Percentiles rank a stretch among this genome's conserved stretches.
phyloP scores from a whole-genome alignment of 1,140 invertebrate genomes.

The Drosophila baimaii region DNA sequence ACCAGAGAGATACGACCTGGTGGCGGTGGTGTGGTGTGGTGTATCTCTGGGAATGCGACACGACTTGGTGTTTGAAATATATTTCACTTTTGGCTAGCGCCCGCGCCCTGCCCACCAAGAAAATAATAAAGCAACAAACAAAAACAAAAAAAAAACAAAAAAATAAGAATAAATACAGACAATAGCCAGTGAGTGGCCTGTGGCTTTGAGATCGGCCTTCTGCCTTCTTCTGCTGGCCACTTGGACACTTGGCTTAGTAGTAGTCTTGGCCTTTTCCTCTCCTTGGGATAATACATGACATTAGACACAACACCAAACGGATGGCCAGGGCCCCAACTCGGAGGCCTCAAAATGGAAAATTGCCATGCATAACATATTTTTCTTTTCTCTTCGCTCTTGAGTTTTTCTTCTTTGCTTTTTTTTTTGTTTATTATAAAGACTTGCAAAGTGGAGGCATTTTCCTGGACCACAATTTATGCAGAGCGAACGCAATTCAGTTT shows the following conservation, averaged over 20 bases:
- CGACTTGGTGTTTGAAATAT: conserved; percentile 76
- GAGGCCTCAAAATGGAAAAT: conserved; percentile 80
- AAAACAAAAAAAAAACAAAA: neutral
- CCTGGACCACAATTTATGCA: conserved; percentile 67
- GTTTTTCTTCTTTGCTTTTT: conserved; percentile 26
- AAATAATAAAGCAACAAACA: neutral
- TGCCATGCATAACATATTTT: conserved; percentile 80
- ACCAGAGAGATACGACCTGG: conserved; percentile 5
- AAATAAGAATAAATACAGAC: conserved; percentile 42
- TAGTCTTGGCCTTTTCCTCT: conserved; percentile 10
- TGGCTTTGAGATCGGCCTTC: conserved; percentile 14
- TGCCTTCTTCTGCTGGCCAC: conserved; percentile 13
- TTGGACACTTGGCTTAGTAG: conserved; percentile 20
- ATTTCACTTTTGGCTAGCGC: conserved; percentile 71
- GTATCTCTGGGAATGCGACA: conserved; percentile 40
- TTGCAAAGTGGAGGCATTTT: conserved; percentile 50
- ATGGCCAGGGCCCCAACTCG: conserved; percentile 15
- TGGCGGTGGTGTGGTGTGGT: conserved; percentile 27
- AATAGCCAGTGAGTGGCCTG: conserved; percentile 49
- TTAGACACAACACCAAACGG: conserved; percentile 59
- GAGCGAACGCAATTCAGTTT: conserved; percentile 71
- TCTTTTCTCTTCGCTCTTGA: conserved; percentile 19
- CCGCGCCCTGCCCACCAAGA: conserved; percentile 51
- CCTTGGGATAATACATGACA: conserved; percentile 66
- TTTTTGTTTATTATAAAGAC: conserved; percentile 71